Base-by-base conservation (phyloP, 2,888 invertebrate genomes). In the Calameuta pallipes region DNA sequence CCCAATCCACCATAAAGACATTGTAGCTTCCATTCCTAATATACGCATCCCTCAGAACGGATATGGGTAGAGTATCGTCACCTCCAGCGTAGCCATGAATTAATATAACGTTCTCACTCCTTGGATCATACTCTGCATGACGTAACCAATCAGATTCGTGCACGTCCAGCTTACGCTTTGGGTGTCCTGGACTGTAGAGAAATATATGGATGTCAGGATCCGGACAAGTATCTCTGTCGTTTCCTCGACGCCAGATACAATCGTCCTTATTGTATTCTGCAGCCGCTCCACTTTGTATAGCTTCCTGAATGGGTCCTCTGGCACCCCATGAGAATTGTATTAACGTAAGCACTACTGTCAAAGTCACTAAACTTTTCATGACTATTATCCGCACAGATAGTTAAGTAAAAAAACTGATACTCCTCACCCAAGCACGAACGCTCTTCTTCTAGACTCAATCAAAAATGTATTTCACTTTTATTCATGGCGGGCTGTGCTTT, bases 71-170 rank as follows among this genome's bases (percentile, higher is more conserved):
- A 0, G 94, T 94, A 84, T 95, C 95, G 84, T 96, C 95, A 0
- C 95, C 95, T 0, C 96, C 96, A 0, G 96, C 96, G 88, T 96
- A 96, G 2, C 96, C 96, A 86, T 96, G 96, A 36, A 96, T 92
- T 34, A 96, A 90, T 76, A 96, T 90, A 35, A 96, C 93, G 81
- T 95, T 95, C 84, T 96, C 96, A 83, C 94, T 94, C 0, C 93
- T 92, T 0, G 94, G 93, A 85, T 96, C 95, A 94, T 95, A 96
- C 30, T 93, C 93, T 85, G 94, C 95, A 88, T 94, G 94, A 15
- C 95, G 92, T 78, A 96, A 92, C 96, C 96, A 96, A 86, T 96
- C 96, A n/a, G 93, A 93, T 86, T 94, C 94, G 11, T 82, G 76
- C 30, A 81, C 75, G 11, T 87, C 85, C 30, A 90, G 79, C 69